Evolutionary conservation across 2,797 vertebrate species (phyloP).

Genomic region (Corythornis leucogaster): DNA sequence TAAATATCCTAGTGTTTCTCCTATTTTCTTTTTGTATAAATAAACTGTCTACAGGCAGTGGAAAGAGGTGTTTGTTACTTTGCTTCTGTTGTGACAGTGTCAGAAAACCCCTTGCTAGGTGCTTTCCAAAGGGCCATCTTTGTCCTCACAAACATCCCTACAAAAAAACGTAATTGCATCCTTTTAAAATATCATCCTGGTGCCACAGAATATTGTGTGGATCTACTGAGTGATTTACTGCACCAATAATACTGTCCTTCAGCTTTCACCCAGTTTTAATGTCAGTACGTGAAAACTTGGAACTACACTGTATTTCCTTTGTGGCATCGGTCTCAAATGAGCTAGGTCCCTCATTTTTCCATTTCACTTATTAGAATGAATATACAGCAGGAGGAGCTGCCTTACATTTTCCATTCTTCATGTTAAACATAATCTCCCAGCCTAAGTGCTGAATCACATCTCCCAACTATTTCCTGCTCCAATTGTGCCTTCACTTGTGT

Average conservation of each 20-base stretch:
- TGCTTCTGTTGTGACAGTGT: not conserved
- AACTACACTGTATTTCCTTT: accelerated
- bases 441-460: conserved; percentile 35
- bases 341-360: not conserved
- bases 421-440: conserved; percentile 19
- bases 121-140: conserved; percentile 4
- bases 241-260: not conserved
- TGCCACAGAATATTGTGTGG: not conserved
- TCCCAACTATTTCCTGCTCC: conserved; percentile 13
- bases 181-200: conserved; percentile 10
- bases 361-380: not conserved
- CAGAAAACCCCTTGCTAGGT: not conserved
- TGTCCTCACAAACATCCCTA: not conserved
- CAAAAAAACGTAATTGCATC: not conserved
- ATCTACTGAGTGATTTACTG: not conserved
- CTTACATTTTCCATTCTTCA: not conserved
- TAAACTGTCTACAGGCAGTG: not conserved
- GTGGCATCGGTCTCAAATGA: not conserved
- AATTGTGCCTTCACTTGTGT: conserved; percentile 22
- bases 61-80: not conserved
- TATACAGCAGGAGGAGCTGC: conserved; percentile 5
- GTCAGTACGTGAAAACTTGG: not conserved
- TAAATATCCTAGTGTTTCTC: not conserved
- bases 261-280: not conserved
- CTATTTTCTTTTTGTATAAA: conserved; percentile 38